Conservation (phyloP, 2,888 invertebrate genomes). For the Drosophila emarginata region DNA sequence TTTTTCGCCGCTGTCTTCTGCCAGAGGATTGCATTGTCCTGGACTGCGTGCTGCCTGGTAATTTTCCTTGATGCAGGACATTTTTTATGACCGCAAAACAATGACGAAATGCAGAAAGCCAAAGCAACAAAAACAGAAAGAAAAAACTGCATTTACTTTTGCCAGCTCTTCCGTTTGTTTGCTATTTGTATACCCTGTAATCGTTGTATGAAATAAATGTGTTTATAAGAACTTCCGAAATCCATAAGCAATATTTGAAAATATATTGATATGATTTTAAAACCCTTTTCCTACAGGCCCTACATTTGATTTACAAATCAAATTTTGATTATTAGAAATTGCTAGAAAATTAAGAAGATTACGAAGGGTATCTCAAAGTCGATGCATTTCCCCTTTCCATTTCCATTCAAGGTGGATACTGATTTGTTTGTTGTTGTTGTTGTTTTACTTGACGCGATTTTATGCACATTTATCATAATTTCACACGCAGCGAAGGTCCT, state of each 20-base stretch:
- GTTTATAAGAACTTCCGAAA: neutral
- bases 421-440: constrained; percentile 18
- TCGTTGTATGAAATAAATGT: neutral
- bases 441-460: constrained; percentile 66
- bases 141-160: constrained; percentile 43
- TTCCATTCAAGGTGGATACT: neutral
- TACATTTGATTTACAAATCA: too few relatives aligned
- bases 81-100: constrained; percentile 69
- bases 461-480: constrained; percentile 78
- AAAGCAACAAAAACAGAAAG: constrained; percentile 15
- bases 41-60: constrained; percentile 57
- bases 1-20: neutral
- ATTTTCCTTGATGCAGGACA: constrained; percentile 54
- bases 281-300: too few relatives aligned
- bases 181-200: neutral
- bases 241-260: neutral
- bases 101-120: constrained; percentile 58
- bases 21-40: constrained; percentile 58
- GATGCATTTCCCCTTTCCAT: neutral
- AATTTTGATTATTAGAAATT: too few relatives aligned
- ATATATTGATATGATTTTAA: too few relatives aligned
- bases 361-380: neutral
- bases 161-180: neutral
- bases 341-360: too few relatives aligned
- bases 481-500: constrained; percentile 69